Evolutionary conservation across 2,888 invertebrate species (phyloP), one percentile per base, ranked within the genome.

Genomic region (Tiphia femorata): DNA sequence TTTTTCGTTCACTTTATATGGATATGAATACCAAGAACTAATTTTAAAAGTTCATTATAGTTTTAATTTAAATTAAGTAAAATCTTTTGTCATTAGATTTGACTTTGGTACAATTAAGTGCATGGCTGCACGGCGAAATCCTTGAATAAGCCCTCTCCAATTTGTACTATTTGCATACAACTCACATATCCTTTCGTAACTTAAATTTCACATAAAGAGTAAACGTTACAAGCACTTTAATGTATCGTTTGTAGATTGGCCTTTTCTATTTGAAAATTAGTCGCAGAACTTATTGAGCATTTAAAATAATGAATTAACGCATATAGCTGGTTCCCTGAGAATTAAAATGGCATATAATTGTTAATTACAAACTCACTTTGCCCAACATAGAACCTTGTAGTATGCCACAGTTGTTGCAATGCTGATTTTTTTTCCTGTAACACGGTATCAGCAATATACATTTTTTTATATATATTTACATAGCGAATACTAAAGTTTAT

Each of bases 321-420:
- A n/a, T n/a, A n/a, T n/a, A n/a, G n/a, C n/a, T n/a, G n/a, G n/a
- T n/a, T n/a, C n/a, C n/a, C n/a, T n/a, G n/a, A n/a, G n/a, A n/a
- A n/a, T n/a, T n/a, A n/a, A n/a, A n/a, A n/a, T n/a, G n/a, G n/a
- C n/a, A n/a, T n/a, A n/a, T n/a, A n/a, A n/a, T n/a, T 61, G 43
- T 53, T 47, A 44, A 60, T 48, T 49, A 58, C 58, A 58, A 71
- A 60, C 73, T 73, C 72, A 71, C 72, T 75, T 73, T 75, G 74
- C 70, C 75, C 70, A 67, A 73, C 76, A 73, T 70, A 72, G 75
- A 78, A 76, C 77, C 75, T 73, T 63, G 58, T 70, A 70, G 65
- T 63, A 62, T 37, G 64, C 62, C 56, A 68, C 71, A 72, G 66
- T 55, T 41, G 69, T 67, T 72, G 69, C 70, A 67, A 66, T 70